A percentile compares a stretch with the other conserved stretches of the same genome.
Evolutionary conservation across 2,888 invertebrate species (phyloP).

Genomic region (Capitulum mitella): DNA sequence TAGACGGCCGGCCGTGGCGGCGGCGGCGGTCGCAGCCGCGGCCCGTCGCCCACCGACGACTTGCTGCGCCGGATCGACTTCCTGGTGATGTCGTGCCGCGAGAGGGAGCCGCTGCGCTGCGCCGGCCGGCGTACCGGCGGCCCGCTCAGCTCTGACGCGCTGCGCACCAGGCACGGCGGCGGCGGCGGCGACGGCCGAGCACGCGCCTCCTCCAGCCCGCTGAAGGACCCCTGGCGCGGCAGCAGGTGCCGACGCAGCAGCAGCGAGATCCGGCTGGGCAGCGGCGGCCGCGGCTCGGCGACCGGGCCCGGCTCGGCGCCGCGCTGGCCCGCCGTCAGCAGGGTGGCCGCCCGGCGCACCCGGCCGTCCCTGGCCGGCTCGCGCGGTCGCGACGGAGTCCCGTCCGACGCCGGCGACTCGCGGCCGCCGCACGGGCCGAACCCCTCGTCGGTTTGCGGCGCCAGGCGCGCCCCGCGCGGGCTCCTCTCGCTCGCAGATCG

Average conservation of each 20-base stretch:
- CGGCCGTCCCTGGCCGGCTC: not conserved
- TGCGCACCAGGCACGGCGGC: not conserved
- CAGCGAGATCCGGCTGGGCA: not conserved
- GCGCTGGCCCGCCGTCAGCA: not conserved
- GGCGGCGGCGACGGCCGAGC: not conserved
- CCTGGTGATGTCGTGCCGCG: not conserved
- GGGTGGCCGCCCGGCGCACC: not conserved
- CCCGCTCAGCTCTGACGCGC: constrained; percentile 13
- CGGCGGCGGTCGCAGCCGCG: not conserved
- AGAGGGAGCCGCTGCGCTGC: constrained; percentile 20
- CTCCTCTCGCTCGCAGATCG: not conserved
- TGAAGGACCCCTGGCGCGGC: not conserved
- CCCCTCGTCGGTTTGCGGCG: not conserved
- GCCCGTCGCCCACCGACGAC: not conserved
- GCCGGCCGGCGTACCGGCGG: not conserved
- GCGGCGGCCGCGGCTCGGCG: not conserved
- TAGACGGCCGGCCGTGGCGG: not conserved
- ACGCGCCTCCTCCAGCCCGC: not conserved
- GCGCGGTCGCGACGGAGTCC: too few species aligned
- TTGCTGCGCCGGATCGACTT: constrained; percentile 23
- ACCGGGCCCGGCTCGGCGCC: not conserved
- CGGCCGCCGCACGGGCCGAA: not conserved
- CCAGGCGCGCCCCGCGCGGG: not conserved
- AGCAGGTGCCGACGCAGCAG: not conserved
- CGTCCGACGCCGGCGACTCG: not conserved